Base-by-base conservation (phyloP, 2,113 vertebrate species). In the Grammomys dolichurus region DNA sequence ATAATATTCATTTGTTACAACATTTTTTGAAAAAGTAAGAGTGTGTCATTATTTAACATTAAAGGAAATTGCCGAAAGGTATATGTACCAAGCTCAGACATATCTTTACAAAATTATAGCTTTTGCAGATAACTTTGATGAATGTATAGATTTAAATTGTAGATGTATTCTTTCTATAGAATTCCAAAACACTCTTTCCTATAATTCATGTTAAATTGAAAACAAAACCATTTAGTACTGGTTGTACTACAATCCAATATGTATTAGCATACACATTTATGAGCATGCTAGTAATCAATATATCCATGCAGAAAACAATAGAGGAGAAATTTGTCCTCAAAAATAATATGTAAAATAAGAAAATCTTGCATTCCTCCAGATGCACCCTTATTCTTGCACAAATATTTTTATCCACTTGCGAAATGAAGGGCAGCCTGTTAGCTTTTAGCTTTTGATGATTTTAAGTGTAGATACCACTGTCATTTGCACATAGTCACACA, bases 11-110 rank as follows among this genome's bases (percentile, higher is more conserved):
- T 97, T 87, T 95, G 13, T 8, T 8, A 76, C 20, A 33, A 94
- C 96, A 97, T 97, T 96, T 94, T 95, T 51, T 89, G 96, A 90
- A 86, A 95, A 86, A 3, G 17, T 95, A 43, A 43, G 54, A 96
- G 58, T 5, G 67, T 93, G 3, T 3, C 90, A 75, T 97, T 97
- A 88, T 97, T 19, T 94, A 84, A 90, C 24, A 1, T 7, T 86
- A 90, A 40, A 73, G 56, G 40, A 97, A 95, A 76, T 0, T 56
- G 91, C 87, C 67, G 36, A 69, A 69, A 36, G 67, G 73, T 90
- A 60, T 97, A 2, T 69, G 63, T 77, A 40, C 60, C 63, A 89
- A 96, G 58, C 95, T 40, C 46, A 94, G 43, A 97, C 3, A 0
- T 84, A 31, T 5, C 82, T 75, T 46, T 94, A 95, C 94, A 92